phyloP scores from a whole-genome alignment of 2,113 vertebrate species.

The Oncorhynchus keta region DNA sequence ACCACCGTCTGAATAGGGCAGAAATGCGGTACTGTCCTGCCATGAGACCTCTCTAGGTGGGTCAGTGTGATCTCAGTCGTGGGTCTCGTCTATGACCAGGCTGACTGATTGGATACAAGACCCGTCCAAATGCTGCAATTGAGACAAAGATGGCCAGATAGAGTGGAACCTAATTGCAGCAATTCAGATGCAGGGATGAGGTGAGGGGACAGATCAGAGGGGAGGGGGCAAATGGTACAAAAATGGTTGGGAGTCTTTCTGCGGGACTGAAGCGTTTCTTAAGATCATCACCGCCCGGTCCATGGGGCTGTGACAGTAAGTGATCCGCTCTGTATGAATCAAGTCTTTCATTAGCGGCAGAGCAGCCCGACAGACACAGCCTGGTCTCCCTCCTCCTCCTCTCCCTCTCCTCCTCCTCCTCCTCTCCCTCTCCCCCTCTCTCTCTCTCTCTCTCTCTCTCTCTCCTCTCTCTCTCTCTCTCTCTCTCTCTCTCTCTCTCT shows the following conservation, averaged over 20 bases:
- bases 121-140: constrained; percentile 86
- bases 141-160: constrained; percentile 43
- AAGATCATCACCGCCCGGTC: too few species aligned
- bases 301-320: constrained; percentile 40
- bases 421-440: too few species aligned
- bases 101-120: constrained; percentile 91
- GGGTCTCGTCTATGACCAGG: constrained; percentile 87
- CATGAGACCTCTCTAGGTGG: constrained; percentile 85
- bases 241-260: background rate
- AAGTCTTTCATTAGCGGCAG: constrained; percentile 69
- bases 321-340: constrained; percentile 68
- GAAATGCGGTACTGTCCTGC: constrained; percentile 89
- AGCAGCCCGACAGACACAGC: constrained; percentile 47
- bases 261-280: background rate
- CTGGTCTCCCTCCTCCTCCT: constrained; percentile 31
- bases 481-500: too few species aligned
- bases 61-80: constrained; percentile 91
- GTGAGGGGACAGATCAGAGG: background rate
- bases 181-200: constrained; percentile 2
- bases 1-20: constrained; percentile 94
- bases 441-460: too few species aligned
- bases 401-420: too few species aligned
- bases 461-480: too few species aligned
- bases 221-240: too few species aligned
- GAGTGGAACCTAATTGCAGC: background rate